Base-by-base conservation (phyloP, 2,888 invertebrate genomes). In the Pyrrhosoma nymphula region DNA sequence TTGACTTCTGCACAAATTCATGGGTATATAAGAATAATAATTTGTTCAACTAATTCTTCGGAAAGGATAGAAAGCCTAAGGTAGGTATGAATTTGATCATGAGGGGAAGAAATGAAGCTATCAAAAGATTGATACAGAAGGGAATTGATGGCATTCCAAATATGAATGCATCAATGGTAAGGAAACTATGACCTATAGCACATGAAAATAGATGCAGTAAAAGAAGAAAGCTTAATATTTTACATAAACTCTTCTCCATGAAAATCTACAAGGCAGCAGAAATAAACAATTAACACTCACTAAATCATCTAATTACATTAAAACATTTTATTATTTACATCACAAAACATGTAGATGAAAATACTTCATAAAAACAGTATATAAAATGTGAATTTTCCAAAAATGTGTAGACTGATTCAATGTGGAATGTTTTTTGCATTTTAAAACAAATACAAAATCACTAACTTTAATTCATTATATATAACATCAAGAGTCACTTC, bases 131-230 rank as follows among this genome's bases (percentile, higher is more conserved):
- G 35, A 30, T 18, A 4, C 14, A 82, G 82, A 82, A 35, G 82
- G 82, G 26, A 82, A 35, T 16, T 82, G 82, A 82, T 35, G 82
- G n/a, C 26, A 26, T 18, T 35, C 30, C 30, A 82, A 82, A 82
- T 30, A 82, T 69, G 3, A 69, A 69, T 69, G 23, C 69, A 23
- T 26, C 10, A 82, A 82, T 35, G 14, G 16, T 30, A 35, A 82
- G 16, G 30, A 82, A 82, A 35, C 35, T 35, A 82, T 82, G 2
- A 82, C 35, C 82, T 35, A 82, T 14, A 82, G 35, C 82, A 82
- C 93, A 93, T 93, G 39, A 75, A 93, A 63, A 63, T 55, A 75
- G 69, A 35, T 93, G 93, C 93, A 93, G n/a, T 18, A n/a, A n/a
- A 69, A 69, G 69, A 69, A 69, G 47, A 69, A 93, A 93, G 63